Percentiles rank a stretch among this genome's conserved stretches.
Evolutionary conservation across 2,888 invertebrate species (phyloP).

Genomic region (Deroplatys truncata): DNA sequence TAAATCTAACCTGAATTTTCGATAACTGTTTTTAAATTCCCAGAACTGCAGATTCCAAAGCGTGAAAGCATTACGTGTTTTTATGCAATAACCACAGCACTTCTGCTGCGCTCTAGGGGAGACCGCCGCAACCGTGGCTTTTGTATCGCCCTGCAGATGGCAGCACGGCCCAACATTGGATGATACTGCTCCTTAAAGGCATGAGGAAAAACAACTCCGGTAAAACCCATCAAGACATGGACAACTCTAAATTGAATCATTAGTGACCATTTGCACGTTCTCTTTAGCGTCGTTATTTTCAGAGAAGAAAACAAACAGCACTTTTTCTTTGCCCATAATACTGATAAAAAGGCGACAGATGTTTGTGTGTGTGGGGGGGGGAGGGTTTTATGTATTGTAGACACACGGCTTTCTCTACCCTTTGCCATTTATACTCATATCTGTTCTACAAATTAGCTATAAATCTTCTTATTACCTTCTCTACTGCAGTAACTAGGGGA

Average conservation of each 20-base stretch:
- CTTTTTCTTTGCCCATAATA: neutral
- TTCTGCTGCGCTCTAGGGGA: neutral
- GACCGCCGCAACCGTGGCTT: neutral
- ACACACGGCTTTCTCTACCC: too few species aligned
- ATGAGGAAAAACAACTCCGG: neutral
- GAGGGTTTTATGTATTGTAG: too few species aligned
- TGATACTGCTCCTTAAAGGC: neutral
- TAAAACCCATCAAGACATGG: neutral
- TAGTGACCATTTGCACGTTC: neutral
- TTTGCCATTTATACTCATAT: too few species aligned
- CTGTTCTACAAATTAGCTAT: too few species aligned
- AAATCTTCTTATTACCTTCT: too few species aligned
- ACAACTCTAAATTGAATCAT: neutral
- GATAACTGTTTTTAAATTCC: too few species aligned
- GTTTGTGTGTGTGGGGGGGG: too few species aligned
- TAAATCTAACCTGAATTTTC: too few species aligned
- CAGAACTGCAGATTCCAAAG: too few species aligned
- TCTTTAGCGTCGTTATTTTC: neutral
- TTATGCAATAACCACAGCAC: neutral
- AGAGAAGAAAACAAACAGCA: neutral
- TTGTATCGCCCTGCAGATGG: neutral
- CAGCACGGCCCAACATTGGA: neutral
- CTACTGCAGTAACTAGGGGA: too few species aligned
- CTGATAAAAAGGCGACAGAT: neutral
- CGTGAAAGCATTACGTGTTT: too few species aligned